A percentile compares a stretch with the other conserved stretches of the same genome.
These are phyloP conservation scores for Hippocampus abdominalis DNA, from an alignment of 2,113 vertebrate species.

Conservation along the genomic window DNA sequence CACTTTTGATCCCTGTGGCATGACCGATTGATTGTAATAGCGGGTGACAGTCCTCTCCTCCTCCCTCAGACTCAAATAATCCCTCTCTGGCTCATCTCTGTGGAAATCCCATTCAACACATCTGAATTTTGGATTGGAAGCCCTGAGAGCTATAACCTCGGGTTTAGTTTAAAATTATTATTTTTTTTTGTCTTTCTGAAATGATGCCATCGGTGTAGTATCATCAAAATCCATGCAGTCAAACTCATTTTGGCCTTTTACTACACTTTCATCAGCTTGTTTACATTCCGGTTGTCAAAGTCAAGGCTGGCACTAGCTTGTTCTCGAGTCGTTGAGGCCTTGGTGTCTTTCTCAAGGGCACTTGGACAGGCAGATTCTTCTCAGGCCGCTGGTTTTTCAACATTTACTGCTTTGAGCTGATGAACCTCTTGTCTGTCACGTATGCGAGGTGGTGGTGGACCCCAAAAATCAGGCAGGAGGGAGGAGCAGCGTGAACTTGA, in stretches of 20 bases:
- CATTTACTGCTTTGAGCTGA: neutral
- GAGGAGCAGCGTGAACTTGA: too few species aligned
- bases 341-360: neutral
- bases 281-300: neutral
- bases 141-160: constrained; percentile 12
- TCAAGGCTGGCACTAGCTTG: neutral
- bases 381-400: neutral
- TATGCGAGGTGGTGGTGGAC: too few species aligned
- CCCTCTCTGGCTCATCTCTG: constrained; percentile 24
- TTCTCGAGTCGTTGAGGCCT: neutral
- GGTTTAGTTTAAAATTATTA: too few species aligned
- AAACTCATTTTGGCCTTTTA: neutral
- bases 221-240: neutral
- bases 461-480: too few species aligned
- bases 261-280: neutral
- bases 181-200: neutral
- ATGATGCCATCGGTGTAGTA: neutral
- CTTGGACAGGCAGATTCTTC: neutral
- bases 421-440: neutral
- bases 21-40: constrained; percentile 32
- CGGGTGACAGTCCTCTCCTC: constrained; percentile 30
- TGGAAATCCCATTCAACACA: constrained; percentile 32
- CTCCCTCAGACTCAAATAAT: constrained; percentile 45
- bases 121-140: constrained; percentile 24
- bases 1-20: constrained; percentile 43